Evolutionary conservation across 2,888 invertebrate species (phyloP).

Genomic region (Stenurella melanura): DNA sequence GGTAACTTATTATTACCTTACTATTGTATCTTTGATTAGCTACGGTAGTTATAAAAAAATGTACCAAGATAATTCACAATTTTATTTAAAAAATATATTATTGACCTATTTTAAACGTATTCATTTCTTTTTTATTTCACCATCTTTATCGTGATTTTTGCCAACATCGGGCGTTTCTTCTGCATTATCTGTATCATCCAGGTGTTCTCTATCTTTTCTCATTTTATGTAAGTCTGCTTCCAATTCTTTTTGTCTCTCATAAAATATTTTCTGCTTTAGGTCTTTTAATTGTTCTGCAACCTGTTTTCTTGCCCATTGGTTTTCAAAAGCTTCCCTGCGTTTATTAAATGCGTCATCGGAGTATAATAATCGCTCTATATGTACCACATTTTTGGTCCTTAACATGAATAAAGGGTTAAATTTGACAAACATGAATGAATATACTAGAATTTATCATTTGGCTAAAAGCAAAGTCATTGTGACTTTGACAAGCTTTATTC

Average conservation of each 20-base stretch:
- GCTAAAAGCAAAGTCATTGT: not conserved
- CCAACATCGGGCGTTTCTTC: not conserved
- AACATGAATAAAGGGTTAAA: not conserved
- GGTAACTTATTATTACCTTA: too few species aligned
- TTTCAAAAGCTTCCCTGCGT: slow-evolving; percentile 55
- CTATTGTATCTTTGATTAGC: not conserved
- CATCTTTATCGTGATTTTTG: slow-evolving; percentile 34
- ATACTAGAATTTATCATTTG: not conserved
- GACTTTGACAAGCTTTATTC: not conserved
- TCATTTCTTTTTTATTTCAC: slow-evolving; percentile 28
- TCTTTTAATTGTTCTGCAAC: slow-evolving; percentile 48
- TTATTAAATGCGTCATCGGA: slow-evolving; percentile 51
- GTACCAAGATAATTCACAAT: too few species aligned
- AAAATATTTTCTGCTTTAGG: slow-evolving; percentile 48
- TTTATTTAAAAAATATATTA: too few species aligned
- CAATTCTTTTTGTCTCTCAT: slow-evolving; percentile 34
- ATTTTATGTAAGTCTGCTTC: slow-evolving; percentile 22
- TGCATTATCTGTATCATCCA: not conserved
- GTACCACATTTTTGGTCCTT: not conserved
- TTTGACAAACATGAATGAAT: slow-evolving; percentile 8
- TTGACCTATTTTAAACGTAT: not conserved
- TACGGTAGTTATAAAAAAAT: not conserved
- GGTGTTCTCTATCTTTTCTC: slow-evolving; percentile 3
- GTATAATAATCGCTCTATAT: not conserved
- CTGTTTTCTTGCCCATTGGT: slow-evolving; percentile 52